phyloP scores from a whole-genome alignment of 2,113 vertebrate genomes.

The Bos taurus region DNA sequence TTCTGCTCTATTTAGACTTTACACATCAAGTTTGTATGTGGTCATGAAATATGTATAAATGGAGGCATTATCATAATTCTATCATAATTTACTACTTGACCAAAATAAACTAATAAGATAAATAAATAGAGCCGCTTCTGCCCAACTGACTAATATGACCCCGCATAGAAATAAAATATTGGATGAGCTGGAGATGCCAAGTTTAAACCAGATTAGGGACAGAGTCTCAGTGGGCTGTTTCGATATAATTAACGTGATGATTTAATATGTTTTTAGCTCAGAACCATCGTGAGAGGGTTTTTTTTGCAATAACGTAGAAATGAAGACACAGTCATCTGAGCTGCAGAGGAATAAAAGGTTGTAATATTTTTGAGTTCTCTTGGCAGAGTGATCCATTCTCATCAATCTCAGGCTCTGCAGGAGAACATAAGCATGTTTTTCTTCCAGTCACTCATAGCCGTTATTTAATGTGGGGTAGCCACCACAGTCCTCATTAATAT shows the following conservation, averaged over 20 bases:
- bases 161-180: slow-evolving; percentile 74
- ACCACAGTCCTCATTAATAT: slow-evolving; percentile 62
- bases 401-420: slow-evolving; percentile 33
- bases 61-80: slow-evolving; percentile 46
- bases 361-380: slow-evolving; percentile 61
- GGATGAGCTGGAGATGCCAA: slow-evolving; percentile 63
- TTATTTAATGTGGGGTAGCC: slow-evolving; percentile 72
- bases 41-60: slow-evolving; percentile 33
- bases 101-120: slow-evolving; percentile 63
- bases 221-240: slow-evolving; percentile 72
- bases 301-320: slow-evolving; percentile 61
- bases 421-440: slow-evolving; percentile 51
- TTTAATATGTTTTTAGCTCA: slow-evolving; percentile 72
- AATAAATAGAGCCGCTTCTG: slow-evolving; percentile 23
- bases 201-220: slow-evolving; percentile 69
- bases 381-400: slow-evolving; percentile 69
- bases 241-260: slow-evolving; percentile 78
- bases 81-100: slow-evolving; percentile 28
- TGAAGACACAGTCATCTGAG: slow-evolving; percentile 39
- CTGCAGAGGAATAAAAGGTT: slow-evolving; percentile 68
- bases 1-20: background rate
- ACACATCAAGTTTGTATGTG: slow-evolving; percentile 19
- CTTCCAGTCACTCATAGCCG: slow-evolving; percentile 51
- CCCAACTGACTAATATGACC: slow-evolving; percentile 57
- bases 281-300: slow-evolving; percentile 69